phyloP scores from a whole-genome alignment of 2,113 vertebrate genomes.

The Cettia cetti region DNA sequence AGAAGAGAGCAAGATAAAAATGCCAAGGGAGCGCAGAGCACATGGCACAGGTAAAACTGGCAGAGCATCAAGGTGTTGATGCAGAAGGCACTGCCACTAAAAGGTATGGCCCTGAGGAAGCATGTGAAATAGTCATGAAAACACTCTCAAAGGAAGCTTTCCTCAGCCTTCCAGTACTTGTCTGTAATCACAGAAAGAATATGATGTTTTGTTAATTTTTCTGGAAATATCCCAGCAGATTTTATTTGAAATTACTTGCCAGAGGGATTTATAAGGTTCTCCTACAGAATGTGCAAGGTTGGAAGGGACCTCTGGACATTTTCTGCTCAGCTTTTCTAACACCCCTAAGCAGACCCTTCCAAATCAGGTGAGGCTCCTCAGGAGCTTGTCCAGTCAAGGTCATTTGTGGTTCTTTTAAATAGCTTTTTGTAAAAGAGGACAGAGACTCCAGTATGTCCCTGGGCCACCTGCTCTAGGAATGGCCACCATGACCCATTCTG shows the following conservation, averaged over 20 bases:
- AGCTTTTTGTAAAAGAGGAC: background rate
- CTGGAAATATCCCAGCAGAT: background rate
- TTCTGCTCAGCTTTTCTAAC: background rate
- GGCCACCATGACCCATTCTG: background rate
- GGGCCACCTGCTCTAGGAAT: background rate
- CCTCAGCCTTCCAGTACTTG: background rate
- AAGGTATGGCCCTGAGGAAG: constrained; percentile 13
- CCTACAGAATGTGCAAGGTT: background rate
- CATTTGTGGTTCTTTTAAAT: background rate
- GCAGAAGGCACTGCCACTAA: background rate
- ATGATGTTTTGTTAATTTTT: background rate
- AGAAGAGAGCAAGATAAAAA: constrained; percentile 14
- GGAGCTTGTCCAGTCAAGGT: background rate
- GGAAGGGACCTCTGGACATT: background rate
- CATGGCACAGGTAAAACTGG: constrained; percentile 10
- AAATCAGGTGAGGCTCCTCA: background rate
- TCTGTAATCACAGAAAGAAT: background rate
- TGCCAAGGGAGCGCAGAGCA: background rate
- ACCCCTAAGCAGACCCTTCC: background rate
- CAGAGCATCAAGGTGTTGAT: constrained; percentile 1
- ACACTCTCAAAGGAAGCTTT: background rate
- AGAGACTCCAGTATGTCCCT: background rate
- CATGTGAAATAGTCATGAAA: background rate
- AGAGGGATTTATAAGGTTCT: background rate
- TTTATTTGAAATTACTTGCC: background rate